phyloP scores from a whole-genome alignment of 2,888 invertebrate species.

The Drosophila nr. medialis region DNA sequence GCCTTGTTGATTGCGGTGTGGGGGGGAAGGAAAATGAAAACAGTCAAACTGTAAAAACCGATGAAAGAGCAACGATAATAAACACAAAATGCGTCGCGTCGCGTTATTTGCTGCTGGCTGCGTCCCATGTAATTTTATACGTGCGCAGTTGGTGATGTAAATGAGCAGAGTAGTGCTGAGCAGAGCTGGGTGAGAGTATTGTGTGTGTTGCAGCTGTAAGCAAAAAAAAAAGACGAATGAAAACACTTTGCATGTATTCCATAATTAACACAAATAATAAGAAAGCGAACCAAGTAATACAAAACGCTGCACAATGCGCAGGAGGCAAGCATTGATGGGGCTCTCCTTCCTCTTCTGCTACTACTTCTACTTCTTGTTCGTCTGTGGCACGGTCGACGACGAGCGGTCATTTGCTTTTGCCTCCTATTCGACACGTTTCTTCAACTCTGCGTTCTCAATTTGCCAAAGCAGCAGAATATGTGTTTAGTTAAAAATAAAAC shows the following conservation, averaged over 20 bases:
- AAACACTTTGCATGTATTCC: slow-evolving; percentile 35
- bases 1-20: slow-evolving; percentile 7
- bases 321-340: slow-evolving; percentile 37
- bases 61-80: slow-evolving; percentile 30
- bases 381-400: slow-evolving; percentile 20
- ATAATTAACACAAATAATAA: slow-evolving; percentile 48
- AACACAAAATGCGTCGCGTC: slow-evolving; percentile 26
- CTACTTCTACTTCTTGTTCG: slow-evolving; percentile 8
- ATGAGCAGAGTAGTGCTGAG: slow-evolving; percentile 39
- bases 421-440: slow-evolving; percentile 34
- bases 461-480: slow-evolving; percentile 58
- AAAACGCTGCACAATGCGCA: slow-evolving; percentile 19
- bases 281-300: slow-evolving; percentile 35
- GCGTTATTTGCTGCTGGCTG: neutral
- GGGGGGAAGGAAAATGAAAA: slow-evolving; percentile 9
- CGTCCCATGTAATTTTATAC: slow-evolving; percentile 48
- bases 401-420: slow-evolving; percentile 70
- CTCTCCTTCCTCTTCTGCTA: slow-evolving; percentile 42
- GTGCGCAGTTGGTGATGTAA: slow-evolving; percentile 74
- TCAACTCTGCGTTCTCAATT: slow-evolving; percentile 59
- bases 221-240: slow-evolving; percentile 26
- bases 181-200: slow-evolving; percentile 6
- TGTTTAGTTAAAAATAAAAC: slow-evolving; percentile 72
- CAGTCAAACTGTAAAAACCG: slow-evolving; percentile 31
- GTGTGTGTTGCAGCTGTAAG: slow-evolving; percentile 13